Evolutionary conservation across 2,888 invertebrate species (phyloP).

Genomic region (Cephus spinipes): DNA sequence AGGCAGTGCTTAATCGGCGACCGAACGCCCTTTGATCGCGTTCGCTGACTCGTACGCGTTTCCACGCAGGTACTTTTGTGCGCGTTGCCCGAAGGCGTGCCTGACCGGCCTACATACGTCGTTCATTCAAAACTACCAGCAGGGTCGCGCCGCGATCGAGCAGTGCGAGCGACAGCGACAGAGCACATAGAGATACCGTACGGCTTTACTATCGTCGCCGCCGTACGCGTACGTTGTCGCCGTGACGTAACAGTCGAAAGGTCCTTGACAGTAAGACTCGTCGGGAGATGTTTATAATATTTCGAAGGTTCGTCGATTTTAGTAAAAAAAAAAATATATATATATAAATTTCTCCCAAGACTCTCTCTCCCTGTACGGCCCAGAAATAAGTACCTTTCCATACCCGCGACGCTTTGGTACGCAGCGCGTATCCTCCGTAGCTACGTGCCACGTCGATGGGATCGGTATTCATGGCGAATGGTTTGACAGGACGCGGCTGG

Average conservation of each 20-base stretch:
- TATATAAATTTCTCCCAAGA: neutral
- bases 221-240: neutral
- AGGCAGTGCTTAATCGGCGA: neutral
- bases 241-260: neutral
- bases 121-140: slow-evolving; percentile 10
- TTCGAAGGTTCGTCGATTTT: neutral
- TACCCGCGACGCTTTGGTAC: neutral
- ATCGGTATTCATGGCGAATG: slow-evolving; percentile 6
- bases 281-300: neutral
- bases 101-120: slow-evolving; percentile 11
- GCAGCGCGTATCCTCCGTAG: neutral
- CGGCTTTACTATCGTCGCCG: neutral
- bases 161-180: neutral
- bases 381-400: neutral
- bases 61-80: neutral
- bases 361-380: neutral
- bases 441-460: neutral
- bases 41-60: neutral
- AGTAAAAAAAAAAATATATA: neutral
- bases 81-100: neutral
- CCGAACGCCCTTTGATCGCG: neutral
- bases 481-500: neutral
- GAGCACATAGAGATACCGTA: neutral
- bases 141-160: neutral
- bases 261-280: neutral